Conservation (phyloP, 2,797 vertebrate species). For the Malurus splendens region DNA sequence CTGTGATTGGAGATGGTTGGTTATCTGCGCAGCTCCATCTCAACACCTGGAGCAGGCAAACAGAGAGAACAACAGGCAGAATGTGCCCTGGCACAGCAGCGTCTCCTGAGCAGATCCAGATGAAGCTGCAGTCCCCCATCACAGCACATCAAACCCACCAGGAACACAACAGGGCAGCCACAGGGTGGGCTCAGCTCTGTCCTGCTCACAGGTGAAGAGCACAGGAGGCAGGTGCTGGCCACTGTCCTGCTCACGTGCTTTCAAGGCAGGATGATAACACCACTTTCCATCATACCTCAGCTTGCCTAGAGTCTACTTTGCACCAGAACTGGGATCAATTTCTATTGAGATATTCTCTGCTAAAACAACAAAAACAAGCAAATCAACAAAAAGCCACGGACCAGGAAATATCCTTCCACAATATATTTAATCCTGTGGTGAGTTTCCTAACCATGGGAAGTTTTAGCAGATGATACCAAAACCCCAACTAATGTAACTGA, state of each 20-base stretch:
- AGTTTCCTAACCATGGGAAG: not conserved
- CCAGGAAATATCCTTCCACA: not conserved
- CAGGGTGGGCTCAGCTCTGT: not conserved
- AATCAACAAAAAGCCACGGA: not conserved
- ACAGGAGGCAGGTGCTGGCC: not conserved
- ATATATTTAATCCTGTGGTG: not conserved
- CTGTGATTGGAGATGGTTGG: not conserved
- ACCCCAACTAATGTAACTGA: not conserved
- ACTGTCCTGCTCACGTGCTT: accelerated
- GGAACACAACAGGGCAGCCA: accelerated
- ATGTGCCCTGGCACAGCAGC: not conserved
- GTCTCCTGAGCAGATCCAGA: not conserved
- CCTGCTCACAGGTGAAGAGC: not conserved
- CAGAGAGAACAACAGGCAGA: not conserved
- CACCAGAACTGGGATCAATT: not conserved
- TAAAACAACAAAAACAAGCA: not conserved
- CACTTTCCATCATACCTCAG: not conserved
- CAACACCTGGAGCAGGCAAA: not conserved
- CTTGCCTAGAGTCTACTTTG: not conserved
- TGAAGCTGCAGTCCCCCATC: accelerated
- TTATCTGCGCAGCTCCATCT: not conserved
- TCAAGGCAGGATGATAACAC: not conserved
- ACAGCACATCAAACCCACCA: accelerated
- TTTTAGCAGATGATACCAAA: not conserved
- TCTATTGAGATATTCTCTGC: not conserved